Base-by-base conservation (phyloP, 1,140 invertebrate species). In the Coelopa frigida region DNA sequence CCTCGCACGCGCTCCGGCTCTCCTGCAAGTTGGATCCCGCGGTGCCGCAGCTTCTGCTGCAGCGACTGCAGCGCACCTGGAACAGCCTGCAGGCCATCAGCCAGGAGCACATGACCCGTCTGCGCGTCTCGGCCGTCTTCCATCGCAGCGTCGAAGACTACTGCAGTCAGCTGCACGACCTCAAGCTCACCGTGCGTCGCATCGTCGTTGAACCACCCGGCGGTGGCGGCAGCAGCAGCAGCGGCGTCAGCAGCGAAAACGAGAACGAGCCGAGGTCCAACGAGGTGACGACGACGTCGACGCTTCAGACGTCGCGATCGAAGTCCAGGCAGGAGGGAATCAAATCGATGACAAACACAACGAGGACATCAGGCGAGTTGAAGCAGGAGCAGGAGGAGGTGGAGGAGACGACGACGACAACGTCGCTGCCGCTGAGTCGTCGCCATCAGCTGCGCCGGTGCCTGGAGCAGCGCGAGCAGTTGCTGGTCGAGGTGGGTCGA, bases 71-170 rank as follows among this genome's bases (percentile, higher is more conserved):
- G 22, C 73, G 78, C 49, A 78, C 79, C 3, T 89, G 85, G 86
- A 78, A 79, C 48, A 74, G 76, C 45, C 74, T 88, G 10, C 74
- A 84, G 32, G 75, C 75, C 3, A 80, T 85, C 27, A 80, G 81
- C 44, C 82, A 85, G 62, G 85, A 88, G 68, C 82, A 87, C 58
- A 78, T 87, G 64, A 87, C 84, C 0, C 74, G 86, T 8, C 70
- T 88, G 5, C 75, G 83, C 49, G 84, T 87, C 6, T 84, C 82
- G 1, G 82, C 82, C 11, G 81, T 87, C 29, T 88, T 88, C 56
- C 79, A 87, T 64, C 74, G 82, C 48, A 84, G 79, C 41, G 79
- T 87, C 32, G 80, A 86, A 57, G 81, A 86, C 62, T 78, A 82
- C 37, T 81, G 78, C 46, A 71, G 66, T 20, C 76, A 78, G 53